These are phyloP conservation scores for Oreochromis spilurus DNA, from an alignment of 2,113 vertebrate species.

Conservation along the genomic window DNA sequence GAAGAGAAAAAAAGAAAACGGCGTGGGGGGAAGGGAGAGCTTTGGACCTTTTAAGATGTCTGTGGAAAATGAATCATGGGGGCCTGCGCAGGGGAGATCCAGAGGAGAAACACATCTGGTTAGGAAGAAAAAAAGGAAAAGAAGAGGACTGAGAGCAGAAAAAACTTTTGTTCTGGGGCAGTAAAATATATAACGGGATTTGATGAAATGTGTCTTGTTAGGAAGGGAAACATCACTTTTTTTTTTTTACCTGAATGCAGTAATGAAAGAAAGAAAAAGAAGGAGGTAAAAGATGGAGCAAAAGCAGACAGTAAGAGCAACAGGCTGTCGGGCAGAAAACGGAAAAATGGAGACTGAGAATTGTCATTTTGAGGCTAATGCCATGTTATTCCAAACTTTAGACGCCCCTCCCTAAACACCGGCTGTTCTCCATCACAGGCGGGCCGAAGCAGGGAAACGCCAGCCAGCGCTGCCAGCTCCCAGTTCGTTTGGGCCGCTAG, in stretches of 20 bases:
- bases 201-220: background rate
- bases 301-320: background rate
- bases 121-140: conserved; percentile 6
- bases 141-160: background rate
- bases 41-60: conserved; percentile 54
- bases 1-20: background rate
- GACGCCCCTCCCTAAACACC: conserved; percentile 49
- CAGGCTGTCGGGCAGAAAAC: background rate
- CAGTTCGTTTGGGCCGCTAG: conserved; percentile 31
- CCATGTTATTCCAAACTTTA: conserved; percentile 58
- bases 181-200: background rate
- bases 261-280: background rate
- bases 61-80: conserved; percentile 78
- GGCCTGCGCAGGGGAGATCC: conserved; percentile 54
- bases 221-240: background rate
- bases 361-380: conserved; percentile 36
- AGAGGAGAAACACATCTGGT: conserved; percentile 73
- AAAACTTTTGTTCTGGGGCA: background rate
- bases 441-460: conserved; percentile 30
- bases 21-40: conserved; percentile 27
- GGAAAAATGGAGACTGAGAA: background rate
- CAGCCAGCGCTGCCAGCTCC: conserved; percentile 36
- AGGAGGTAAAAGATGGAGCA: background rate
- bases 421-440: conserved; percentile 53
- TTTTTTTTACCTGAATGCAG: background rate